Evolutionary conservation across 1,140 invertebrate species (phyloP).

Genomic region (Bicyclus anynana): DNA sequence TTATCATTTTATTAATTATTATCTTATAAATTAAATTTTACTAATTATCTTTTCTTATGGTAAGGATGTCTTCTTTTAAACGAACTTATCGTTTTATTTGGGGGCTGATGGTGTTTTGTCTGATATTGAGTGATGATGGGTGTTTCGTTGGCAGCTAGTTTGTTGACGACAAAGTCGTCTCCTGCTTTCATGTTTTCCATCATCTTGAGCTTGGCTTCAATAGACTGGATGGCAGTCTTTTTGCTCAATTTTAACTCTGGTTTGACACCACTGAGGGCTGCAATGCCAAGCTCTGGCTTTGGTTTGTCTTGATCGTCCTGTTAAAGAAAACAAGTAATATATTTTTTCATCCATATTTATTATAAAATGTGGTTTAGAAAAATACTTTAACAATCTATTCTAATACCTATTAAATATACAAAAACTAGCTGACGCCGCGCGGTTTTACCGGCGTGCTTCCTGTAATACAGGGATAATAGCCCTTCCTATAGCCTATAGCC

Average conservation of each 20-base stretch:
- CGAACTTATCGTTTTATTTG: constrained; percentile 67
- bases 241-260: constrained; percentile 84
- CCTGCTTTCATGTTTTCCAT: constrained; percentile 83
- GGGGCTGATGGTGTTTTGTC: constrained; percentile 72
- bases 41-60: constrained; percentile 69
- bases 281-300: constrained; percentile 85
- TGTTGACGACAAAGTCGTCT: constrained; percentile 86
- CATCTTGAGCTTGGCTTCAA: constrained; percentile 90
- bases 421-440: too few relatives aligned
- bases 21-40: neutral
- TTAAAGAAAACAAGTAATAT: constrained; percentile 3
- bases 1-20: too few relatives aligned
- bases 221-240: constrained; percentile 88
- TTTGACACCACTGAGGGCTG: constrained; percentile 85
- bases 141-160: constrained; percentile 79
- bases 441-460: too few relatives aligned
- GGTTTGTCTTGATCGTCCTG: constrained; percentile 86
- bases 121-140: constrained; percentile 84
- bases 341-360: too few relatives aligned
- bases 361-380: neutral
- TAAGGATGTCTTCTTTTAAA: constrained; percentile 71
- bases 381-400: too few relatives aligned
- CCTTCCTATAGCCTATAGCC: too few relatives aligned
- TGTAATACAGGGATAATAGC: too few relatives aligned
- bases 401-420: too few relatives aligned